Evolutionary conservation across 2,797 vertebrate species (phyloP), one percentile per base, ranked within the genome.

Genomic region (Acrocephalus scirpaceus): DNA sequence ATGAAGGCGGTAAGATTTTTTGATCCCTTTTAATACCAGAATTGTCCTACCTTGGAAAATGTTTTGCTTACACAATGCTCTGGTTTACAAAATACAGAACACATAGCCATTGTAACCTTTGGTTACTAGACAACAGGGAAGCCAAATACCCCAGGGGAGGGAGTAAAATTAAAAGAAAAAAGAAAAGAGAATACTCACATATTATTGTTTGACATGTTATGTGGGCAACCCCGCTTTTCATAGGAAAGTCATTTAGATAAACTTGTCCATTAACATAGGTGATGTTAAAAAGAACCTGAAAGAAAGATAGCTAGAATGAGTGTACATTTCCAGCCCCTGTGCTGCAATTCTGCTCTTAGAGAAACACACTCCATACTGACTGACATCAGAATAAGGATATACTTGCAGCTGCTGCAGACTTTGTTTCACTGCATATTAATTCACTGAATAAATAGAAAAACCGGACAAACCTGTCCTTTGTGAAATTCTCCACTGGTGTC

Each of bases 181-280:
- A 47, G 14, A 53, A 53, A 65, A 79, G 23, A 74, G 26, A 79
- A 92, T 97, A 99, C 99, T 99, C 95, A 99, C 99, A 92, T 95
- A 99, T 97, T 84, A 98, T 92, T n/a, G 98, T 99, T 74, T 98
- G 98, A 94, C 98, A 99, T 34, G 95, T 98, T 97, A 99, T 94
- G 77, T 99, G 98, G 38, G 98, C 98, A 90, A 99, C 99, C 21
- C 98, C 98, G 4, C 97, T 99, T 95, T 98, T 99, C 88, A 99
- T 98, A 6, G 98, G 98, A 90, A 99, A 97, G 90, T 99, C 98
- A 96, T 99, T 99, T 76, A 99, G 96, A 94, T 98, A 97, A 7
- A 99, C 98, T 94, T 99, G 98, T 88, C 99, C 98, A 57, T 86
- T 96, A 70, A 81, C 90, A 84, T 98, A 98, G 92, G 96, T 98